These are phyloP conservation scores for Pyrocephalus nanus DNA, from an alignment of 2,797 vertebrate genomes.

Conservation along the genomic window DNA sequence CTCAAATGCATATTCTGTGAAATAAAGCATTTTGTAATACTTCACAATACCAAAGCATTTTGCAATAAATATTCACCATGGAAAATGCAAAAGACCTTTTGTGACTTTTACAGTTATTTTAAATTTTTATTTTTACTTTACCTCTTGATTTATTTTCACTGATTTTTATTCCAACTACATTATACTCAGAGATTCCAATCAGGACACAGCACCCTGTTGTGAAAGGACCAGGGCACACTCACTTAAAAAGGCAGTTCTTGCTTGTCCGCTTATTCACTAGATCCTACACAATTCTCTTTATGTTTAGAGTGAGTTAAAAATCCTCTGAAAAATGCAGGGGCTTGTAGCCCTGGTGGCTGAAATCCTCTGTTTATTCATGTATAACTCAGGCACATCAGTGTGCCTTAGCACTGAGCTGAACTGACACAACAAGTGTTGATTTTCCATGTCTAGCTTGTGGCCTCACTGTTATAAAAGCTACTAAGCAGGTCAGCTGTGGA, in stretches of 20 bases:
- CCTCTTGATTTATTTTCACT: background rate
- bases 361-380: constrained; percentile 63
- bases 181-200: background rate
- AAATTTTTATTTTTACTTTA: background rate
- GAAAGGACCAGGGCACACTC: background rate
- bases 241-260: background rate
- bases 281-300: background rate
- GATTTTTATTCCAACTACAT: background rate
- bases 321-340: constrained; percentile 47
- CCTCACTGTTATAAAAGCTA: constrained; percentile 33
- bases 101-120: background rate
- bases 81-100: background rate
- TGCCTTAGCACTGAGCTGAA: constrained; percentile 50
- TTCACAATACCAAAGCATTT: background rate
- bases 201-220: background rate
- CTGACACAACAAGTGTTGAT: constrained; percentile 61
- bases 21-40: constrained; percentile 18
- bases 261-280: background rate
- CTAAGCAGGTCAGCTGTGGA: constrained; percentile 60
- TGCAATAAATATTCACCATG: background rate
- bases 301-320: constrained; percentile 19
- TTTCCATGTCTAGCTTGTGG: constrained; percentile 52
- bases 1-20: constrained; percentile 16
- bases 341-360: constrained; percentile 30
- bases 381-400: constrained; percentile 50